Evolutionary conservation across 1,140 invertebrate genomes (phyloP).

Genomic region (Physella acuta): DNA sequence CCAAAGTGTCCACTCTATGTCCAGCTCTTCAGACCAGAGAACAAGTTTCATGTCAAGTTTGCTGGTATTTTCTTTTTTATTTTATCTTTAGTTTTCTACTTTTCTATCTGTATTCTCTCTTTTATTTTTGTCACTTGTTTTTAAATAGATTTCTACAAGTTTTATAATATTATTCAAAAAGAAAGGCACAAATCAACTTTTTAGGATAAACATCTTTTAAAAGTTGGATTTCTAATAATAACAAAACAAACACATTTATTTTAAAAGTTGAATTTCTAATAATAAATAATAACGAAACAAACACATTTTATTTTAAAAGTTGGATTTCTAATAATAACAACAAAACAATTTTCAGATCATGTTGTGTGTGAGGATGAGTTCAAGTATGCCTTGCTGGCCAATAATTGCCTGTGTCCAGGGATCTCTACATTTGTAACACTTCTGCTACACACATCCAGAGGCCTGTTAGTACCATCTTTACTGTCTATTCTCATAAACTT

Average conservation of each 20-base stretch:
- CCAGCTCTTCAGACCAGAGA: constrained; percentile 96
- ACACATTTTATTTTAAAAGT: too few relatives aligned
- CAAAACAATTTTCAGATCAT: constrained; percentile 76
- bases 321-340: too few relatives aligned
- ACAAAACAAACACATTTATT: too few relatives aligned
- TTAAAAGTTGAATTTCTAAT: too few relatives aligned
- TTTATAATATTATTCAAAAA: neutral
- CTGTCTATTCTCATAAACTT: neutral
- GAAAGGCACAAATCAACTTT: too few relatives aligned
- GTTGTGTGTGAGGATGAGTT: constrained; percentile 96
- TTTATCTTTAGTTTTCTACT: neutral
- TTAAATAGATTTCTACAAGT: neutral
- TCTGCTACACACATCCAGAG: constrained; percentile 14
- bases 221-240: too few relatives aligned
- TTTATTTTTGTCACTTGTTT: constrained; percentile 1
- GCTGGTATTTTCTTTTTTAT: constrained; percentile 66
- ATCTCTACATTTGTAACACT: constrained; percentile 83
- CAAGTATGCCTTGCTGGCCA: constrained; percentile 93
- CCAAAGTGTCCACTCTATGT: constrained; percentile 95
- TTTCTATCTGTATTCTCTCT: neutral
- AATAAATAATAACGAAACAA: too few relatives aligned
- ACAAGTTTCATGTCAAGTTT: constrained; percentile 97
- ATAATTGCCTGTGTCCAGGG: constrained; percentile 96
- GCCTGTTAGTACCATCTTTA: constrained; percentile 15
- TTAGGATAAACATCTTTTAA: too few relatives aligned